Conservation (phyloP, 2,888 invertebrate species). For the Dendrolimus pini region DNA sequence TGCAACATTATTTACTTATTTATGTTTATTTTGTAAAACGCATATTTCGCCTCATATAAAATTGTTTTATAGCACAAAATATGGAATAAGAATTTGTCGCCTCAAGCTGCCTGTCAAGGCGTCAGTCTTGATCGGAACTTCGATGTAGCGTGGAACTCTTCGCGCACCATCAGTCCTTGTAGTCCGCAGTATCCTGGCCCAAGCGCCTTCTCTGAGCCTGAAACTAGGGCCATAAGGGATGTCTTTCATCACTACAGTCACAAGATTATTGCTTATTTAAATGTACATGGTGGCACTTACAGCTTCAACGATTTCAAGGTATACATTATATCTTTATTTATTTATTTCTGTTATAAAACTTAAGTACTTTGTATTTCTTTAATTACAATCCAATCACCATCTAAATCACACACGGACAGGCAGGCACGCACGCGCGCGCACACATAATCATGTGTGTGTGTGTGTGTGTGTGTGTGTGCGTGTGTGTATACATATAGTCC, state of each 20-base stretch:
- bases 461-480: too few relatives aligned
- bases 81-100: constrained; percentile 47
- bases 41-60: too few relatives aligned
- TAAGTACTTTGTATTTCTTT: too few relatives aligned
- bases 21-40: too few relatives aligned
- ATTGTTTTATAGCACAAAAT: neutral
- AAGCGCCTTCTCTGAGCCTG: constrained; percentile 48
- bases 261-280: constrained; percentile 49
- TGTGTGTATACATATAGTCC: too few relatives aligned
- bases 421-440: too few relatives aligned
- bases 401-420: too few relatives aligned
- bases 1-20: too few relatives aligned
- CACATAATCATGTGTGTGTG: too few relatives aligned
- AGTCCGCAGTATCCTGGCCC: constrained; percentile 47
- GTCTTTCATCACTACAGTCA: constrained; percentile 49
- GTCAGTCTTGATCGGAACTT: constrained; percentile 59
- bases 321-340: constrained; percentile 1
- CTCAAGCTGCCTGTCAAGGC: constrained; percentile 45
- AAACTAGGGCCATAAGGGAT: constrained; percentile 43
- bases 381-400: too few relatives aligned
- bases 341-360: too few relatives aligned
- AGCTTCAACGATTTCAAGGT: constrained; percentile 32
- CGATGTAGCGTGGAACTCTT: constrained; percentile 46
- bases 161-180: constrained; percentile 32
- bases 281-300: constrained; percentile 46